Base-by-base conservation (phyloP, 2,797 vertebrate species). In the Lepus townsendii region DNA sequence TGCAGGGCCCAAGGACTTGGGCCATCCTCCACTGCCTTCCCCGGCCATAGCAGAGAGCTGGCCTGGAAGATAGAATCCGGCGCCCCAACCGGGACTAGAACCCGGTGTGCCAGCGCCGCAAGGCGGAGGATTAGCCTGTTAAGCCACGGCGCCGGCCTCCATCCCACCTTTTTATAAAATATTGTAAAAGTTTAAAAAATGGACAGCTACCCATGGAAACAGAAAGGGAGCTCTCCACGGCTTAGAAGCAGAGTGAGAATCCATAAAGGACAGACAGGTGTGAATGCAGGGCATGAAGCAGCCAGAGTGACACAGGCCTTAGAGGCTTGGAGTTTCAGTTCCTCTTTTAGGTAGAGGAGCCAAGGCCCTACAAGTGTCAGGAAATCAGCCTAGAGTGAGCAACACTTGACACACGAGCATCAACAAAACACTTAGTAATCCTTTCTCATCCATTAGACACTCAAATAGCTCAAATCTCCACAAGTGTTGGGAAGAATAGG, bases 131-230 rank as follows among this genome's bases (percentile, higher is more conserved):
- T 35, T 35, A 35, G 35, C 35, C 35, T 35, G 35, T 35, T 35
- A 35, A 35, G 35, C 35, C 35, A 35, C 35, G 35, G 35, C 35
- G 3, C 35, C 35, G 35, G 35, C 35, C 35, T 35, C 72, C 68
- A 52, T 82, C 14, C 72, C 30, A 63, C 22, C 38, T 77, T 92
- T 94, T 88, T 50, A 89, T 84, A 65, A 92, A 83, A 75, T 60
- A 62, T 30, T 88, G 80, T 86, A 71, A 30, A 73, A 78, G 17
- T 75, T 78, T 60, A 87, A 92, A 86, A 89, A 93, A 83, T 75
- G 52, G 72, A 78, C 42, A 91, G 22, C 27, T 86, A 20, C 66
- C 17, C 14, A 78, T 69, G 47, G 94, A 83, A 93, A 78, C 42
- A 83, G 82, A 60, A 32, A 68, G 66, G 32, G 26, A 73, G 20